Conservation (phyloP, 2,113 vertebrate species). For the Psittacara wagleri region DNA sequence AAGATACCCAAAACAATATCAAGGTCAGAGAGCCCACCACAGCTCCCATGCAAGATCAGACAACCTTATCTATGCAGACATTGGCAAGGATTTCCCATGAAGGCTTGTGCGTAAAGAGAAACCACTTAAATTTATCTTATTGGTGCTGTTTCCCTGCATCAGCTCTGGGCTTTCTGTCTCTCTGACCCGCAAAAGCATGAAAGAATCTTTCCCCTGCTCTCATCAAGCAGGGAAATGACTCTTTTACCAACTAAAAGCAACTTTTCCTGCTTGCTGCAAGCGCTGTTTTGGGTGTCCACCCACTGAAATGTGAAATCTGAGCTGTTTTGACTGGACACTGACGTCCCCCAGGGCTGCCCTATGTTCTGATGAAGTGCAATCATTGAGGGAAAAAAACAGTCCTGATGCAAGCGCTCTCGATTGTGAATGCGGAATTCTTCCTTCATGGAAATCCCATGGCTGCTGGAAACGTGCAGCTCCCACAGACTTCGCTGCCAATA, state of each 20-base stretch:
- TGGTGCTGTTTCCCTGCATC: rapidly evolving
- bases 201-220: not conserved
- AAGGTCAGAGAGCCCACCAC: not conserved
- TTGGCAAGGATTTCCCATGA: not conserved
- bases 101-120: not conserved
- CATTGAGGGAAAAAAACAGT: not conserved
- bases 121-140: not conserved
- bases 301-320: not conserved
- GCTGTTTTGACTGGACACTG: conserved; percentile 49
- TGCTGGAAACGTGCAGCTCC: conserved; percentile 46
- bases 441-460: conserved; percentile 42
- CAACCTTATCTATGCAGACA: not conserved
- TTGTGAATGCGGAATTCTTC: not conserved
- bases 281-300: not conserved
- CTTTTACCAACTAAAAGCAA: not conserved
- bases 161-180: not conserved
- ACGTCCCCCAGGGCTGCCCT: not conserved
- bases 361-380: not conserved
- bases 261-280: not conserved
- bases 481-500: conserved; percentile 8
- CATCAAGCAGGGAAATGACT: not conserved
- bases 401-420: not conserved
- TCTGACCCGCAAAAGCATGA: not conserved
- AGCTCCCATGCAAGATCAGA: not conserved
- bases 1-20: not conserved